phyloP scores from a whole-genome alignment of 1,140 invertebrate genomes.

The Euglossa dilemma region DNA sequence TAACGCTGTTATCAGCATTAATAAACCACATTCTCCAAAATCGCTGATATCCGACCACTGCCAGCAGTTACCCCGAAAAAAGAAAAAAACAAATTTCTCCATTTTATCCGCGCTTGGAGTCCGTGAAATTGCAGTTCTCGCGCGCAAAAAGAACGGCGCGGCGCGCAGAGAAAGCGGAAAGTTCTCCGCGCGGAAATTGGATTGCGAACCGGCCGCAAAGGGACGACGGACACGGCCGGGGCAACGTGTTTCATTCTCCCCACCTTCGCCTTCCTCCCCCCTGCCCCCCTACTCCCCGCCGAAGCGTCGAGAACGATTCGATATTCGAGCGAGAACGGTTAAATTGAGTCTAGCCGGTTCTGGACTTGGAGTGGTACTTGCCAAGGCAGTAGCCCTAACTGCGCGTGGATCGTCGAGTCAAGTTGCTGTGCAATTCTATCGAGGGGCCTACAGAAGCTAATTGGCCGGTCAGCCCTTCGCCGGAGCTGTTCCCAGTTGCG shows the following conservation, averaged over 20 bases:
- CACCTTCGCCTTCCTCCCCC: too few species aligned
- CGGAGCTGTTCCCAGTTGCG: slow-evolving; percentile 41
- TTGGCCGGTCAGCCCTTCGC: slow-evolving; percentile 68
- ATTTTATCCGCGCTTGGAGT: background rate
- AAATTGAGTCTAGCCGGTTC: slow-evolving; percentile 50
- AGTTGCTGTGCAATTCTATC: slow-evolving; percentile 65
- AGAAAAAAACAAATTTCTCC: background rate
- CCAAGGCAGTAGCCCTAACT: slow-evolving; percentile 45
- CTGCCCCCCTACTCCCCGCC: too few species aligned
- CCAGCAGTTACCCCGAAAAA: too few species aligned
- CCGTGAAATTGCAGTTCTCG: background rate
- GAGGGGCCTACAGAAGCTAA: slow-evolving; percentile 68
- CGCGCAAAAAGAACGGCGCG: background rate
- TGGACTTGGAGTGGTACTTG: slow-evolving; percentile 55
- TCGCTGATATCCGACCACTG: too few species aligned
- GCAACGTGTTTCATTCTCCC: background rate
- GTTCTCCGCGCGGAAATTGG: slow-evolving; percentile 40
- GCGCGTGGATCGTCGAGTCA: slow-evolving; percentile 57
- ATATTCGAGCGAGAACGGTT: slow-evolving; percentile 56
- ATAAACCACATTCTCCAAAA: too few species aligned
- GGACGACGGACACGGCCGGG: slow-evolving; percentile 4
- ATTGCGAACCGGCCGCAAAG: slow-evolving; percentile 41
- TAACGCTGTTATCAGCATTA: too few species aligned
- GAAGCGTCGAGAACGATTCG: slow-evolving; percentile 38
- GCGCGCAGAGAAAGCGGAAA: slow-evolving; percentile 21